Conservation (phyloP, 2,888 invertebrate species). For the Gymnoscelis rufifasciata region DNA sequence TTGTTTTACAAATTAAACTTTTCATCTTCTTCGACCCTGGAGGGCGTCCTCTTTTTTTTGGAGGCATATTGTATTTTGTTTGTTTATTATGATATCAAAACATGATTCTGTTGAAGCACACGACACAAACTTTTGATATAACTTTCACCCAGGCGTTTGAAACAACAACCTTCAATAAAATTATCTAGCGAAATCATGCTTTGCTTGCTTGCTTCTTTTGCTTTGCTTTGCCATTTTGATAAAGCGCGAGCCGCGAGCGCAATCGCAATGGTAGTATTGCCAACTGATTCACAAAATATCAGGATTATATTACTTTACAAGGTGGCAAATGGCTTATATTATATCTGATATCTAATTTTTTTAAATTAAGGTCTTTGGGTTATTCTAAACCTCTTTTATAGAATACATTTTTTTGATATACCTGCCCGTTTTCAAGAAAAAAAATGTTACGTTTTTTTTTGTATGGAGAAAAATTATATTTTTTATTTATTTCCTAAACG, state of each 20-base stretch:
- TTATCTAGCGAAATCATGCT: conserved; percentile 17
- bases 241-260: conserved; percentile 30
- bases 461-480: too few relatives aligned
- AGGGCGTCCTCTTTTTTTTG: conserved; percentile 53
- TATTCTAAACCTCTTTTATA: too few relatives aligned
- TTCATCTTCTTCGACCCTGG: conserved; percentile 44
- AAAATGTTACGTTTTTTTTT: too few relatives aligned
- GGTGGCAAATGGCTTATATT: too few relatives aligned
- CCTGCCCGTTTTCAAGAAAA: too few relatives aligned
- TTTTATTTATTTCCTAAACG: too few relatives aligned
- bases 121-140: conserved; percentile 55
- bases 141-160: conserved; percentile 70
- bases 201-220: too few relatives aligned
- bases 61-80: conserved; percentile 49
- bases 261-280: conserved; percentile 13
- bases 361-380: too few relatives aligned
- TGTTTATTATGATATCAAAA: conserved; percentile 2
- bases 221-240: conserved; percentile 31
- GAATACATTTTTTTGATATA: too few relatives aligned
- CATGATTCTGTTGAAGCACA: conserved; percentile 5
- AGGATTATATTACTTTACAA: too few relatives aligned
- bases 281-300: neutral
- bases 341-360: too few relatives aligned
- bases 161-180: conserved; percentile 11
- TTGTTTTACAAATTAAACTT: conserved; percentile 24